phyloP scores from a whole-genome alignment of 2,797 vertebrate genomes.

The Enteromius treurensis region DNA sequence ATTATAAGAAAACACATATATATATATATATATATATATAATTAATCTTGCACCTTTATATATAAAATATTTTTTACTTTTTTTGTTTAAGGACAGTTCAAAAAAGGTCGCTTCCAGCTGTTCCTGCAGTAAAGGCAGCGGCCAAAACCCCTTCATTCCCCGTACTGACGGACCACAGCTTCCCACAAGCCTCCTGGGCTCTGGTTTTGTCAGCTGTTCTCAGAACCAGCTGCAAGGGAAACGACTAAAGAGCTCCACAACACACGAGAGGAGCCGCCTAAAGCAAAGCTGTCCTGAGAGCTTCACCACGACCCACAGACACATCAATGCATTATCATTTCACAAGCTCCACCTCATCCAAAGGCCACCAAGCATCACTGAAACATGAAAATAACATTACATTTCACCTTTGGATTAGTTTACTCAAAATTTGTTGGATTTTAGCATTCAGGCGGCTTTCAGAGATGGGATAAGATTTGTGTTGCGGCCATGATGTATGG shows the following conservation, averaged over 20 bases:
- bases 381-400: neutral
- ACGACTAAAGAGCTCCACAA: conserved; percentile 60
- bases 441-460: neutral
- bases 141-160: conserved; percentile 61
- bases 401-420: neutral
- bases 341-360: conserved; percentile 16
- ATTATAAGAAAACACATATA: too few relatives aligned
- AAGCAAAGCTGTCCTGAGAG: neutral
- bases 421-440: neutral
- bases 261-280: conserved; percentile 17
- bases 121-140: conserved; percentile 62
- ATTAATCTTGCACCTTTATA: neutral
- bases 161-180: conserved; percentile 73
- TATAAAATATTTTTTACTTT: too few relatives aligned
- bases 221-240: conserved; percentile 74
- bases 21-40: too few relatives aligned
- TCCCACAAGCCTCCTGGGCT: conserved; percentile 63
- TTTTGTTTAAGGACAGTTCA: neutral
- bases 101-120: conserved; percentile 70
- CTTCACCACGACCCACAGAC: neutral
- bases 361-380: neutral
- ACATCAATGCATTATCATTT: neutral
- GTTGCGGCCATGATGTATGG: neutral
- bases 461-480: neutral
- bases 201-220: conserved; percentile 81